Conservation (phyloP, 2,888 invertebrate genomes). For the Callimorpha dominula region DNA sequence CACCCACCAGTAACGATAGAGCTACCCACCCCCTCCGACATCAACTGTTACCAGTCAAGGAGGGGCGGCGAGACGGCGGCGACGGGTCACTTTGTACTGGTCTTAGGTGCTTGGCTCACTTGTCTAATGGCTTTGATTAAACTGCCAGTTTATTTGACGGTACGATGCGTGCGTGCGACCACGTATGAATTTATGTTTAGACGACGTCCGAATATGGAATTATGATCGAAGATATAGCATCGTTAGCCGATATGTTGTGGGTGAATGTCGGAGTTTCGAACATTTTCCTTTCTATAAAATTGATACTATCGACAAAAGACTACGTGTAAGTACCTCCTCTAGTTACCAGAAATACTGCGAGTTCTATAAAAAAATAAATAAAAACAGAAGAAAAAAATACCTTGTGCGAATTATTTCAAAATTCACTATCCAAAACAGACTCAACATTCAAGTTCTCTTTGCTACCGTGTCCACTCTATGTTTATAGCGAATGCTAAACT, state of each 20-base stretch:
- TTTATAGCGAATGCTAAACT: not conserved
- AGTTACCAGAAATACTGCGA: not conserved
- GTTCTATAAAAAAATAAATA: not conserved
- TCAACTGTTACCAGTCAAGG: constrained; percentile 43
- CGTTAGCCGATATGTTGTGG: constrained; percentile 37
- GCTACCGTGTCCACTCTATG: not conserved
- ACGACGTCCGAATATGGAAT: constrained; percentile 77
- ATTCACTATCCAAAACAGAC: not conserved
- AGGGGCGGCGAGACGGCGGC: constrained; percentile 59
- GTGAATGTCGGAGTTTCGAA: constrained; percentile 10
- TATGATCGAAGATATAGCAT: constrained; percentile 77
- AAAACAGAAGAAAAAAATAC: not conserved
- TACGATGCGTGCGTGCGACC: constrained; percentile 83
- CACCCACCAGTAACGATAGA: constrained; percentile 72
- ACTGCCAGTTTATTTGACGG: constrained; percentile 87
- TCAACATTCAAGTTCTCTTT: not conserved
- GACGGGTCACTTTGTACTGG: constrained; percentile 69
- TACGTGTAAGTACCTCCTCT: not conserved
- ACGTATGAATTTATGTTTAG: constrained; percentile 85
- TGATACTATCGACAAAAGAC: not conserved
- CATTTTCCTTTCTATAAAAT: constrained; percentile 6
- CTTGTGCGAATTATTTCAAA: not conserved
- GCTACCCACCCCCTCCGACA: constrained; percentile 58
- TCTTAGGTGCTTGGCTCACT: constrained; percentile 82
- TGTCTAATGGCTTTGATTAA: constrained; percentile 87